Base-by-base conservation (phyloP, 2,888 invertebrate genomes). In the Drosophila suboccidentalis region DNA sequence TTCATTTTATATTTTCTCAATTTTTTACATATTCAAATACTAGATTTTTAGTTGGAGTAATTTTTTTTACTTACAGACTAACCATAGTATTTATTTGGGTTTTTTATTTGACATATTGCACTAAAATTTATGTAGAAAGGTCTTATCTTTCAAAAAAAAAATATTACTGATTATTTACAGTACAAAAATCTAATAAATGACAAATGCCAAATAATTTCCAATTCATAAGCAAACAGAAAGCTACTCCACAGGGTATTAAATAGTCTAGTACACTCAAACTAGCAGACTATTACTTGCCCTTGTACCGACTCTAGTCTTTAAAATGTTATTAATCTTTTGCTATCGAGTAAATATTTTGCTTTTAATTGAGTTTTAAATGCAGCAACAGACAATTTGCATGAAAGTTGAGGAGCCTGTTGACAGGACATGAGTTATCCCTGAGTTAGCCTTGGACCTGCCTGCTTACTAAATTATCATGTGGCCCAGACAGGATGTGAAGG, bases 331-430 rank as follows among this genome's bases (percentile, higher is more conserved):
- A 87, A 80, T 84, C 84, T 89, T 72, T 29, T 49, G 87, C 74
- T 77, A 86, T 88, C 78, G 78, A 86, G 84, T 87, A 75, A 87
- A 89, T 88, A 78, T 87, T 83, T 83, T 64, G 73, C 71, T 74
- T 83, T 75, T 87, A 89, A 84, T 89, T 78, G 84, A 87, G 81
- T 89, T 78, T 89, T 58, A 72, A 81, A 76, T 66, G 68, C 54
- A 61, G 60, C 54, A 49, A 53, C 60, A 26, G 79, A 65, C 63
- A 82, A 85, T 89, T 89, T 84, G 84, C 89, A 89, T 89, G 75
- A 71, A 63, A 72, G 66, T 71, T 54, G 70, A 51, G 34, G 38
- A 60, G 22, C 15, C 9, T 61, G 60, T 39, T 66, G 70, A 70
- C 65, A 70, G 65, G 26, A 51, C 10, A 19, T n/a, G 15, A 26